Base-by-base conservation (phyloP, 1,140 invertebrate species). In the Drosophila nebulosa region DNA sequence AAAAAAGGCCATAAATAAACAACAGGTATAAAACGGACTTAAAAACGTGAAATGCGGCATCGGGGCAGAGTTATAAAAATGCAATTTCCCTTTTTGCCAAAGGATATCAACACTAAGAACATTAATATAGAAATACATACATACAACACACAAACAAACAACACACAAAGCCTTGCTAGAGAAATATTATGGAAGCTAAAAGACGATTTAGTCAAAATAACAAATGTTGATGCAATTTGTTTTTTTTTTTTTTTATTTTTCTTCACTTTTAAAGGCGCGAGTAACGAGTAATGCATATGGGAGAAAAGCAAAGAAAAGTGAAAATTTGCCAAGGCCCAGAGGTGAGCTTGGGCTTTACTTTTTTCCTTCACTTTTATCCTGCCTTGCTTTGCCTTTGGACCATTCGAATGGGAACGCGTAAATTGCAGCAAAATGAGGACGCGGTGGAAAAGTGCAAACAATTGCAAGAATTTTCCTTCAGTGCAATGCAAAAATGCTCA, bases 221-320 rank as follows among this genome's bases (percentile, higher is more conserved):
- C 67, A 78, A 83, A 81, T 81, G 73, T 66, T 74, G 69, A 69
- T 72, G 77, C 73, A 79, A 76, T 80, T 80, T 80, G 70, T 78
- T 79, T 72, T 65, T 42, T 14, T 42, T 42, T 6, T 16, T 9
- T 30, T 26, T 26, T 26, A 3, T 36, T 36, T 14, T 14, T 18
- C 7, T 2, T 46, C 18, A 3, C 16, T 46, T 46, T 46, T 46
- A 46, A 64, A 58, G 64, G 52, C 42, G 50, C 66, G 36, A 51
- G 61, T n/a, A 64, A 62, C 62, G 52, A 69, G 58, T 79, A 77
- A 77, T 65, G 69, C 76, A 69, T 77, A 50, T 64, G 61, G 51
- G 39, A 46, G 12, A 21, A 18, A 21, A 5, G 39, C 7, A 59
- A 30, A 22, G 57, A 69, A 75, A 64, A 60, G 59, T 64, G 70